Evolutionary conservation across 1,140 invertebrate genomes (phyloP), one percentile per base, ranked within the genome.

Genomic region (Forficula auricularia): DNA sequence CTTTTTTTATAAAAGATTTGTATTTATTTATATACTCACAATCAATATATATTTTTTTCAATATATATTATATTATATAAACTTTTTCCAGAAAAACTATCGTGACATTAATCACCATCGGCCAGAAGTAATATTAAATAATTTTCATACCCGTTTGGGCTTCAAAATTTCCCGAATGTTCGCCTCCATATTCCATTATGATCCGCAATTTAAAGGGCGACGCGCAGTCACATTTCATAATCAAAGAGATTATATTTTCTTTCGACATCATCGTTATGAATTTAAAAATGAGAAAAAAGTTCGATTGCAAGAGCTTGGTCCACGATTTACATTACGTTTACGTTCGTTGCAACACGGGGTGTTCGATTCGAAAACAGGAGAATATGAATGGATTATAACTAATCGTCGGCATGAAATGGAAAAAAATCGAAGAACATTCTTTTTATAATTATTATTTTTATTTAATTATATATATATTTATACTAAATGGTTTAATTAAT

Each of bases 191-290:
- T 99, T 98, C 65, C 92, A 97, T 59, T 89, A 91, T 64, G 77
- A 92, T 55, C 92, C 95, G 1, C 75, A 98, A 55, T 98, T 95
- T 60, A 75, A 78, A 52, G 92, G 92, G 1, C 70, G 91, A 13
- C 68, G 92, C 49, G 90, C 80, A 2, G 86, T 94, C 12, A 97
- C 95, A 12, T 97, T 98, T 59, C 95, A 98, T 60, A 98, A 98
- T 68, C 95, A 98, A 59, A 70, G 95, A 46, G 95, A 98, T 67
- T 99, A 92, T 54, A 92, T 99, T 54, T 99, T 98, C 63, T 96
- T 98, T 55, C 73, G 95, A 41, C 91, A 98, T 65, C 94, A 98
- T 61, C 79, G 89, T 48, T 98, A 98, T 60, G 82, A 92, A 54
- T 97, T 98, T 62, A 79, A 85, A 52, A 72, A 77, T 56, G 73